A percentile compares a stretch with the other conserved stretches of the same genome.
Evolutionary conservation across 2,888 invertebrate species (phyloP).

Genomic region (Drosophila subquinaria): DNA sequence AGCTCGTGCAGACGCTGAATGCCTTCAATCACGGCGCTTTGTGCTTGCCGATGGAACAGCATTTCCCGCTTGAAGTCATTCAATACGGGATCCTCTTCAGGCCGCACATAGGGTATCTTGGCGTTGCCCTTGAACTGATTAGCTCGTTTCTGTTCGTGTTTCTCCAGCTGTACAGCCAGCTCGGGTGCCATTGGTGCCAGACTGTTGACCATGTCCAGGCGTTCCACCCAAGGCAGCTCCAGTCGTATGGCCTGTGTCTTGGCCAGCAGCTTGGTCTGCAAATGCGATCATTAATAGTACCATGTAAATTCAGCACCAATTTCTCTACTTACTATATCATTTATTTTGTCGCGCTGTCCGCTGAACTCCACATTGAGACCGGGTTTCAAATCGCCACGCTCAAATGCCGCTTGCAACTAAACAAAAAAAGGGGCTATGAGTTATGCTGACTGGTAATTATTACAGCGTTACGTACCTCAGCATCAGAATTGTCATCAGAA

Average conservation of each 20-base stretch:
- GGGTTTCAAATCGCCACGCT: conserved; percentile 93
- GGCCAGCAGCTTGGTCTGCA: conserved; percentile 87
- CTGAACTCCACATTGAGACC: conserved; percentile 91
- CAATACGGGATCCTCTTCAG: conserved; percentile 91
- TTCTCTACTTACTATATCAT: conserved; percentile 89
- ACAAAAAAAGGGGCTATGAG: conserved; percentile 37
- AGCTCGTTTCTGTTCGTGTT: conserved; percentile 90
- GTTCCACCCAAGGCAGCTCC: conserved; percentile 94
- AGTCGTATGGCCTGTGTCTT: conserved; percentile 90
- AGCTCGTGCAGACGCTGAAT: conserved; percentile 91
- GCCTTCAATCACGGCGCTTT: conserved; percentile 93
- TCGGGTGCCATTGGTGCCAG: conserved; percentile 95
- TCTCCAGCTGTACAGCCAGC: conserved; percentile 91
- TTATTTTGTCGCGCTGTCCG: conserved; percentile 87
- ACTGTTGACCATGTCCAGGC: conserved; percentile 91
- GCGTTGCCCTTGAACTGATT: conserved; percentile 89
- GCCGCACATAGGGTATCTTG: conserved; percentile 88
- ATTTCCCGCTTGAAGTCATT: conserved; percentile 98
- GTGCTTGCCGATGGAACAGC: conserved; percentile 94
- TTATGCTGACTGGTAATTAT: background rate
- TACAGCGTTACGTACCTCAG: conserved; percentile 74
- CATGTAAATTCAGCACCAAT: fast-evolving
- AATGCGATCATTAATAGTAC: background rate
- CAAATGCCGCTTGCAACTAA: conserved; percentile 96
- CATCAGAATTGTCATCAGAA: conserved; percentile 83